Percentiles rank a stretch among this genome's conserved stretches.
Conservation (phyloP, 2,113 vertebrate genomes). For the Brachypodius melanocephalos region DNA sequence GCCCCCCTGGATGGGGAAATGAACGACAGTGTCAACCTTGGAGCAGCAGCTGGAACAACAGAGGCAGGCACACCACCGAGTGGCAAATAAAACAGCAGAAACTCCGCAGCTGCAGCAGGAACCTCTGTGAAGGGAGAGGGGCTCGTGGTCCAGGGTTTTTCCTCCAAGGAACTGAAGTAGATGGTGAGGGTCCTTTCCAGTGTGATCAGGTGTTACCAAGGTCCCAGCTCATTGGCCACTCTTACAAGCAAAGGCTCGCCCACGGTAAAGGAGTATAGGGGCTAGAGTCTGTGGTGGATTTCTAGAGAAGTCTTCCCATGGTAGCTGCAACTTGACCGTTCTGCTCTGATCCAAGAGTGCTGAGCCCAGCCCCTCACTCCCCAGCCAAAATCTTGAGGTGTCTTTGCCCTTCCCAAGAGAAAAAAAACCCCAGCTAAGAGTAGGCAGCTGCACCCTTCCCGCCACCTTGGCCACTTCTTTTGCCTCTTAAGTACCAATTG, state of each 20-base stretch:
- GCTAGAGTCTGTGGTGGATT: rapidly evolving
- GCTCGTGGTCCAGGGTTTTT: neutral
- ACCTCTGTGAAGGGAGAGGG: neutral
- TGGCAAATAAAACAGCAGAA: neutral
- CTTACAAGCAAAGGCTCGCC: neutral
- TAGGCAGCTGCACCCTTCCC: neutral
- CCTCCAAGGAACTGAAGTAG: too few relatives aligned
- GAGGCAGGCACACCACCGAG: neutral
- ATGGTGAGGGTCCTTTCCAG: neutral
- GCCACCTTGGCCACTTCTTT: neutral
- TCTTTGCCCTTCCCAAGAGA: neutral
- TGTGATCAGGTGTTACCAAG: rapidly evolving
- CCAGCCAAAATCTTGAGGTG: neutral
- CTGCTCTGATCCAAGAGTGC: rapidly evolving
- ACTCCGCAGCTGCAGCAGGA: neutral
- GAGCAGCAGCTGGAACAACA: neutral
- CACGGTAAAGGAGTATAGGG: rapidly evolving
- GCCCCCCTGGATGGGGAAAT: neutral
- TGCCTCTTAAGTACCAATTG: neutral
- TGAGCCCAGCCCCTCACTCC: neutral
- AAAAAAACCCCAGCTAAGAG: rapidly evolving
- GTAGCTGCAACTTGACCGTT: rapidly evolving
- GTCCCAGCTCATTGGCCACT: neutral
- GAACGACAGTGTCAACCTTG: neutral
- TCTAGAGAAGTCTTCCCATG: neutral